Evolutionary conservation across 2,888 invertebrate genomes (phyloP), one percentile per base, ranked within the genome.

Genomic region (Hydropsyche betteni): DNA sequence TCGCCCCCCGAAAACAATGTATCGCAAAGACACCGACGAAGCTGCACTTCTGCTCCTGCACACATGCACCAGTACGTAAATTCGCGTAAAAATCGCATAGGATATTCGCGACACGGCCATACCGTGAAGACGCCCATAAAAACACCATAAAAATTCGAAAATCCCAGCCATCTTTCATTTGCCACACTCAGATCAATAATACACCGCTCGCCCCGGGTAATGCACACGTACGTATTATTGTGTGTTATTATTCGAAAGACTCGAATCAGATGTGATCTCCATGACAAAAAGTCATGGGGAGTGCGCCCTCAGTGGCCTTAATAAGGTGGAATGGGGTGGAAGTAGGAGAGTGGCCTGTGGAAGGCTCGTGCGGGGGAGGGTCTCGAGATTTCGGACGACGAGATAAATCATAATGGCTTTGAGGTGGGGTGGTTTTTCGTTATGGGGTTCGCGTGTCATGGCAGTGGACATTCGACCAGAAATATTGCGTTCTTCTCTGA

Each of bases 121-220:
- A 72, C 74, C 75, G 68, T 75, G 72, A 76, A 64, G 71, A 53
- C 38, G 68, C 7, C 77, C 70, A 77, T 79, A 79, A 79, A 74
- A 79, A 76, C 76, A 61, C 38, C 34, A 64, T 71, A 79, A 79
- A 77, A 79, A 69, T 73, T 64, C 64, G 68, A 51, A 76, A 79
- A 79, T 77, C 77, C 76, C 69, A 52, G 58, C 74, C 71, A 78
- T 76, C 64, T 75, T 70, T 53, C 73, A 74, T 68, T 51, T 64
- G 44, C 52, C 14, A 36, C 55, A 51, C 33, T 69, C 36, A 75
- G 77, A 77, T 79, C 77, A 75, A 79, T 79, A 78, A 77, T 78
- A 77, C 69, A 75, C 75, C 61, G 16, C 10, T 24, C 24, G 14
- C 61, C 16, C 61, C 24, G 6, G 24, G 24, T 24, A 24, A 44